Evolutionary conservation across 2,888 invertebrate species (phyloP).

Genomic region (Selenia dentaria): DNA sequence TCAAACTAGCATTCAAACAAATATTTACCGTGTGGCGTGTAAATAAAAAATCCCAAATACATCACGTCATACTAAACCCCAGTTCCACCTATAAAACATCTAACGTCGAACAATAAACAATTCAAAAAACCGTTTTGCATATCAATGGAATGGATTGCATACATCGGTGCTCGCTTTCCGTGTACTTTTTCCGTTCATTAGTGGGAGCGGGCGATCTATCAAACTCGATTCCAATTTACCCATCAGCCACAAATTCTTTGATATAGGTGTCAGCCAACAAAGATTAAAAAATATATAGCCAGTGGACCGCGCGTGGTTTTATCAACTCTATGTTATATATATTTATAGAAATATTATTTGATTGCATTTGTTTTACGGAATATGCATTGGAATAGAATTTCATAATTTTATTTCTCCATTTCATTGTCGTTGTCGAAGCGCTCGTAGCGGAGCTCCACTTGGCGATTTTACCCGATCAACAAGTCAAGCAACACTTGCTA

Average conservation of each 20-base stretch:
- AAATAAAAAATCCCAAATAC: too few relatives aligned
- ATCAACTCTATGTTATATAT: conserved; percentile 42
- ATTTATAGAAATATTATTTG: too few relatives aligned
- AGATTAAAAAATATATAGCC: conserved; percentile 60
- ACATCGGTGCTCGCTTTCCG: conserved; percentile 47
- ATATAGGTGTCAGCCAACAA: conserved; percentile 55
- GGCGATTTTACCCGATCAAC: too few relatives aligned
- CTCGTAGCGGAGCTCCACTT: too few relatives aligned
- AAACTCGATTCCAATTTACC: conserved; percentile 80
- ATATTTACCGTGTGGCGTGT: too few relatives aligned
- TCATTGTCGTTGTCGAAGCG: too few relatives aligned
- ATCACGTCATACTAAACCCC: too few relatives aligned
- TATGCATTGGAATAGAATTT: too few relatives aligned
- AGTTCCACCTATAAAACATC: conserved; percentile 23
- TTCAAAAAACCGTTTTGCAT: conserved; percentile 52
- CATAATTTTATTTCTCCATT: too few relatives aligned
- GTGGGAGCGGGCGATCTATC: conserved; percentile 65
- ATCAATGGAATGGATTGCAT: conserved; percentile 52
- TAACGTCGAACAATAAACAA: conserved; percentile 29
- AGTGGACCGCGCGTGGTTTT: conserved; percentile 29
- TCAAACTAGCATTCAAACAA: too few relatives aligned
- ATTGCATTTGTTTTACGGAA: too few relatives aligned
- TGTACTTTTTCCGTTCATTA: conserved; percentile 62
- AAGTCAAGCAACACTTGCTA: too few relatives aligned
- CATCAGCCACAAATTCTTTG: conserved; percentile 78